A percentile compares a stretch with the other conserved stretches of the same genome.
These are phyloP conservation scores for Sinohyriopsis cumingii DNA, from an alignment of 2,888 invertebrate species.

Conservation along the genomic window DNA sequence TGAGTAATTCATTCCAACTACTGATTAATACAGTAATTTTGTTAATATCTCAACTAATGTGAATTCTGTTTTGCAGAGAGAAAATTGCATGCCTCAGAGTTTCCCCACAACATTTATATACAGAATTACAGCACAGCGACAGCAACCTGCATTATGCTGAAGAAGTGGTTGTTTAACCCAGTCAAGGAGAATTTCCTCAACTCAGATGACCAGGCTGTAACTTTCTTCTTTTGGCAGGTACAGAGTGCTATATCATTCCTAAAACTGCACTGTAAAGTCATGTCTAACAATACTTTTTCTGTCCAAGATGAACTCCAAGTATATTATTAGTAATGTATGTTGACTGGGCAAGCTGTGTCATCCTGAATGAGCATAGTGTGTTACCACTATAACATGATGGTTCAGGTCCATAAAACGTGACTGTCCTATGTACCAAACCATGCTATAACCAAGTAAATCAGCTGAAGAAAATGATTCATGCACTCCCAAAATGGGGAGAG, in stretches of 20 bases:
- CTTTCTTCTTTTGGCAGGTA: slow-evolving; percentile 77
- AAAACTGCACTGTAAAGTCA: no score
- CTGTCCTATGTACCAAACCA: no score
- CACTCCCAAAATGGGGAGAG: no score
- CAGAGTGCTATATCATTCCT: slow-evolving; percentile 6
- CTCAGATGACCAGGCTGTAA: slow-evolving; percentile 83
- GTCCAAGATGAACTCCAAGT: no score
- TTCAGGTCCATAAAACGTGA: no score
- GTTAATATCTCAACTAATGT: slow-evolving; percentile 16
- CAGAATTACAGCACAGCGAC: slow-evolving; percentile 99
- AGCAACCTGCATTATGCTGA: slow-evolving; percentile 90
- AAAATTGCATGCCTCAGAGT: slow-evolving; percentile 92
- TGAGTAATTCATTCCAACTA: neutral
- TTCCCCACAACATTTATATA: slow-evolving; percentile 97
- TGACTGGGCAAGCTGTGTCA: no score
- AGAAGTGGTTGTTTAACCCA: slow-evolving; percentile 73
- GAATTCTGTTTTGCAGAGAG: slow-evolving; percentile 81
- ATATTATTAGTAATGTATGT: no score
- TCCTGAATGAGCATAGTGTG: no score
- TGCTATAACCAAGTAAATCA: no score
- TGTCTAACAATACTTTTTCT: no score
- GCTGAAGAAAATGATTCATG: no score
- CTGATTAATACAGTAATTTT: neutral
- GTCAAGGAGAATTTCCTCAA: slow-evolving; percentile 61
- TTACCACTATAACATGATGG: no score